Evolutionary conservation across 1,140 invertebrate species (phyloP).

Genomic region (Papilio helenus): DNA sequence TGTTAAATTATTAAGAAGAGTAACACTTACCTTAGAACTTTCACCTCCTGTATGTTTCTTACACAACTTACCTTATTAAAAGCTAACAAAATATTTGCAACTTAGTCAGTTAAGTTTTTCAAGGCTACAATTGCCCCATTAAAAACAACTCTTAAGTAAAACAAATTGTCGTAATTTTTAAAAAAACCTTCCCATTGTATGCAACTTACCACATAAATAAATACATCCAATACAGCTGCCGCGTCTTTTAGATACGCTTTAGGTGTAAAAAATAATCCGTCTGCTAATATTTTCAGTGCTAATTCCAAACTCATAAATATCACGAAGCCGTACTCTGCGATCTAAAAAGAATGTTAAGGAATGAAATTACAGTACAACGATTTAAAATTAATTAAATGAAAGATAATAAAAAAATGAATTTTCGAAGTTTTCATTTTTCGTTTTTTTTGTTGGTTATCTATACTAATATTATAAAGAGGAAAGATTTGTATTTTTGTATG

Average conservation of each 20-base stretch:
- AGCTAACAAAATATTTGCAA: neutral
- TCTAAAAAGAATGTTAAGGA: conserved; percentile 83
- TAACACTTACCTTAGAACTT: neutral
- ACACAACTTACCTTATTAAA: too few species aligned
- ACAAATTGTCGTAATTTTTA: neutral
- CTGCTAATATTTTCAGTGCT: conserved; percentile 96
- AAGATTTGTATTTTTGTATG: too few species aligned
- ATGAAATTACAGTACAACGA: neutral
- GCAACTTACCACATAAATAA: conserved; percentile 95
- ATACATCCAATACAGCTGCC: conserved; percentile 97
- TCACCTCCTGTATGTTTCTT: too few species aligned
- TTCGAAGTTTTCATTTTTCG: too few species aligned
- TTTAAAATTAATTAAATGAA: too few species aligned
- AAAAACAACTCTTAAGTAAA: neutral
- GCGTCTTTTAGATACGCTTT: conserved; percentile 99
- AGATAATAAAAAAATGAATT: too few species aligned
- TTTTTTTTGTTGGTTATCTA: too few species aligned
- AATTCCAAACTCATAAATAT: conserved; percentile 99
- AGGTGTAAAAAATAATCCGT: conserved; percentile 99
- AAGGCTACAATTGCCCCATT: neutral
- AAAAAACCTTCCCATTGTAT: neutral
- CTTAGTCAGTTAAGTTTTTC: neutral
- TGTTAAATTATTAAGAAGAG: too few species aligned
- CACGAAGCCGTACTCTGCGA: conserved; percentile 99
- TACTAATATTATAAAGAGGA: too few species aligned